Base-by-base conservation (phyloP, 30 jellyfish, hydroid and myxozoan genomes). In the Aurelia sp. region DNA sequence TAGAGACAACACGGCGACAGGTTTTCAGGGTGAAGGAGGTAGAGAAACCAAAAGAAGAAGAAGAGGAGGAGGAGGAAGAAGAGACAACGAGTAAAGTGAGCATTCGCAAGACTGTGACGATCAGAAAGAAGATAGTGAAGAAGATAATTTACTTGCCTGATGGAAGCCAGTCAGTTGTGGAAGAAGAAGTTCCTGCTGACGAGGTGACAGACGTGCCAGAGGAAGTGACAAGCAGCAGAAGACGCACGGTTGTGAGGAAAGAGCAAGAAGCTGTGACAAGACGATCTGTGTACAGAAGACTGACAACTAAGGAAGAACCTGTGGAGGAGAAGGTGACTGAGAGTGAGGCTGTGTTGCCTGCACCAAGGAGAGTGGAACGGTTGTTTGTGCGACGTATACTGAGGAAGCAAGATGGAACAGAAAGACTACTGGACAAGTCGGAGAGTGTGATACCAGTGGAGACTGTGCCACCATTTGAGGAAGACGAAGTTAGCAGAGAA, bases 381-480 rank as follows among this genome's bases (percentile, higher is more conserved):
- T 82, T 91, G 86, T 85, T 58, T 61, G 97, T 84, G 75, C 71
- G 96, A 4, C 86, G 96, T 19, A 74, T 90, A 13, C 52, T 90
- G 64, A 78, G 98, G 66, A 78, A 76, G 79, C 84, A 87, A 31
- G 97, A 92, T 71, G 97, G 97, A 73, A 67, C 60, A 31, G 96
- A 84, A 63, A 72, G 71, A 22, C 66, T 90, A 48, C 64, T 65
- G 33, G 51, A 61, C 48, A 19, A 72, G 83, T 90, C n/a, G 96
- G 85, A 88, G 72, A 84, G 73, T 90, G 96, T 59, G 97, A 90
- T 81, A 33, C 84, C 82, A 62, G 58, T 68, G 20, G 90, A 81
- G 37, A 52, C 66, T 16, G 16, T 81, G 76, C 76, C 81, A 18
- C 4, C 52, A 9, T 19, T 27, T 19, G 72, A 50, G 51, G 85